Evolutionary conservation across 1,140 invertebrate species (phyloP).

Genomic region (Cotesia glomerata): DNA sequence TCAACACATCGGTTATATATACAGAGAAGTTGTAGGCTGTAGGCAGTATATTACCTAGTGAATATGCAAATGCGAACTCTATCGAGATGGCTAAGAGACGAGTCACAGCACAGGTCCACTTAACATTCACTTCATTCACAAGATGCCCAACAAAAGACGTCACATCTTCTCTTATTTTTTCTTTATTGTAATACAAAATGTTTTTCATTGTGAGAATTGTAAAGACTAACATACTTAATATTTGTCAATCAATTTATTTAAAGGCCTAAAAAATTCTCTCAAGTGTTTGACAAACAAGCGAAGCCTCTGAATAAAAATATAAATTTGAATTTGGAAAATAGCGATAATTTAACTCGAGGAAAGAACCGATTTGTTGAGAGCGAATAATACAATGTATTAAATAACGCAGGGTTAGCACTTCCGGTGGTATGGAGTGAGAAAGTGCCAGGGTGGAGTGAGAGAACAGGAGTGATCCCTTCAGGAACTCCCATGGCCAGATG

Average conservation of each 20-base stretch:
- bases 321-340: too few species aligned
- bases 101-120: background rate
- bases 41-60: too few species aligned
- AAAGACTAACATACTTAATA: too few species aligned
- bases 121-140: constrained; percentile 5
- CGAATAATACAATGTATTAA: background rate
- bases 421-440: background rate
- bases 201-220: too few species aligned
- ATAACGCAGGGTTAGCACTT: constrained; percentile 13
- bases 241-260: too few species aligned
- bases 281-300: too few species aligned
- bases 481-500: constrained; percentile 23
- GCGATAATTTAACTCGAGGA: background rate
- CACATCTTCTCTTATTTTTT: background rate
- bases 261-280: too few species aligned
- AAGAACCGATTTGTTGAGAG: background rate
- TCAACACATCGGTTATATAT: too few species aligned
- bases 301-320: too few species aligned
- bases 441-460: background rate
- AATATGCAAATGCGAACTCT: background rate
- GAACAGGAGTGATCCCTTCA: constrained; percentile 8
- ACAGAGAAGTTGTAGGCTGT: too few species aligned
- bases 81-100: constrained; percentile 1
- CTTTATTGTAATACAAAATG: background rate
- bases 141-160: background rate